Conservation (phyloP, 2,888 invertebrate species). For the Meteorus cinctellus region DNA sequence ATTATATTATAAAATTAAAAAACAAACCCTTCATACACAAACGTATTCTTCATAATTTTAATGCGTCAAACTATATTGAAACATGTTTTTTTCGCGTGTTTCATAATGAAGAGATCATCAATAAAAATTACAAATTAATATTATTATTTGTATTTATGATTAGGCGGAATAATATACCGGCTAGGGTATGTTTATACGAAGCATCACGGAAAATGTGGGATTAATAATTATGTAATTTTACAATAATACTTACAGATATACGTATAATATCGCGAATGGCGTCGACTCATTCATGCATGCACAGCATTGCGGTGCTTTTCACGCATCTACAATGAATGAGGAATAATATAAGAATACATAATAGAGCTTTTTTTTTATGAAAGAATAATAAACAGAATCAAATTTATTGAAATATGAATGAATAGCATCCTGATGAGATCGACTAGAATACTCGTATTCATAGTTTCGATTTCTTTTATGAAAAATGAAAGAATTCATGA, state of each 20-base stretch:
- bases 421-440: background rate
- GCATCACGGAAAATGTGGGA: slow-evolving; percentile 24
- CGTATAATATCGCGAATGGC: background rate
- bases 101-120: slow-evolving; percentile 35
- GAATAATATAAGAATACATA: background rate
- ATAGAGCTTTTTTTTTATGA: background rate
- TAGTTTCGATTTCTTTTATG: background rate
- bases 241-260: background rate
- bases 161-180: slow-evolving; percentile 44
- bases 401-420: background rate
- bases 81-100: slow-evolving; percentile 33
- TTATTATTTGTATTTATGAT: slow-evolving; percentile 47
- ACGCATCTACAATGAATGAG: background rate
- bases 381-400: background rate
- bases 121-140: slow-evolving; percentile 46
- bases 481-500: background rate
- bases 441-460: background rate
- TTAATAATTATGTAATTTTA: background rate
- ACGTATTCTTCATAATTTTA: background rate
- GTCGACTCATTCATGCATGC: slow-evolving; percentile 5
- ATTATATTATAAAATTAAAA: background rate
- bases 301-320: slow-evolving; percentile 18
- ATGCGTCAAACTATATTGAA: background rate
- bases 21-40: background rate
- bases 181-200: slow-evolving; percentile 48